These are phyloP conservation scores for Zaprionus lineosus DNA, from an alignment of 2,888 invertebrate genomes.

Conservation along the genomic window DNA sequence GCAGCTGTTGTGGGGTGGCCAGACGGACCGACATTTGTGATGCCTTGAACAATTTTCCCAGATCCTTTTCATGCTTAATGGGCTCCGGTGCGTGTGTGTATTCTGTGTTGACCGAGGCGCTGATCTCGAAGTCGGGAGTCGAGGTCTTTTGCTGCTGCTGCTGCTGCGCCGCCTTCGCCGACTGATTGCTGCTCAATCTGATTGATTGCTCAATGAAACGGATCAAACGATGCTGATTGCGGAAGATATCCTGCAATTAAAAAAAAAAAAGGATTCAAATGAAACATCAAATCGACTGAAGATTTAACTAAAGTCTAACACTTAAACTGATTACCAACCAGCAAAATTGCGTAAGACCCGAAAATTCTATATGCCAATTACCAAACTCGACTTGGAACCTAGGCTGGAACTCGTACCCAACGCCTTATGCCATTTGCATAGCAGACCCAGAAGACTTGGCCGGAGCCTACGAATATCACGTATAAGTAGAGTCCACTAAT, in stretches of 20 bases:
- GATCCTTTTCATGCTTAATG: slow-evolving; percentile 79
- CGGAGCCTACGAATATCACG: no score
- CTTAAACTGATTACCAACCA: no score
- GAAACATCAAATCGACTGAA: no score
- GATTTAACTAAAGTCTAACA: no score
- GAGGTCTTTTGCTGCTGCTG: slow-evolving; percentile 78
- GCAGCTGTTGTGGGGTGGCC: slow-evolving; percentile 90
- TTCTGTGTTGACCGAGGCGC: slow-evolving; percentile 76
- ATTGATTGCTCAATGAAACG: slow-evolving; percentile 84
- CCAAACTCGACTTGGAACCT: slow-evolving; percentile 20
- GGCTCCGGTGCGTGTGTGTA: slow-evolving; percentile 78
- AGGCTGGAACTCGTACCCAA: slow-evolving; percentile 10
- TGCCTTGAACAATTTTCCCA: slow-evolving; percentile 85
- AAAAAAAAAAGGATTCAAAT: background rate
- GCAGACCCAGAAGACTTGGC: background rate
- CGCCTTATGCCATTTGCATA: slow-evolving; percentile 28
- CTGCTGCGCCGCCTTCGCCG: slow-evolving; percentile 80
- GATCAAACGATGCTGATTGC: slow-evolving; percentile 88
- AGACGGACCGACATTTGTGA: slow-evolving; percentile 89
- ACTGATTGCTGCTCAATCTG: slow-evolving; percentile 85
- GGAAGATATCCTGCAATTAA: slow-evolving; percentile 84
- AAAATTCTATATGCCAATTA: slow-evolving; percentile 12
- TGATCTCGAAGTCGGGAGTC: slow-evolving; percentile 77
- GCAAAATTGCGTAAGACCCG: slow-evolving; percentile 20
- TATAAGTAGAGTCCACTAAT: no score